Base-by-base conservation (phyloP, 1,140 invertebrate species). In the Drosophila serrata region DNA sequence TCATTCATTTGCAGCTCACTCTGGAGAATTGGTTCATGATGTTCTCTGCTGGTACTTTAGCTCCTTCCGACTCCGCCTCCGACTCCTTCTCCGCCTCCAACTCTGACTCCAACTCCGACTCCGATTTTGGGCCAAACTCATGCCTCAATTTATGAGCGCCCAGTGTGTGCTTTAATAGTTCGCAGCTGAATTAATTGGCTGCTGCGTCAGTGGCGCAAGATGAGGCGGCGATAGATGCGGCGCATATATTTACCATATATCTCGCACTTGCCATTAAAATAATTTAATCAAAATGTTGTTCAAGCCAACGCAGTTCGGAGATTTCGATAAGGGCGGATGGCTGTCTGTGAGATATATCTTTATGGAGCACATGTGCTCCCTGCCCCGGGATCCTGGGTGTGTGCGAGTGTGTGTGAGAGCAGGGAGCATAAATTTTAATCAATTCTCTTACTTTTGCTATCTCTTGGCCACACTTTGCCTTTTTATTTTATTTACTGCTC, bases 141-240 rank as follows among this genome's bases (percentile, higher is more conserved):
- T 58, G 80, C 77, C 75, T 76, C 84, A 84, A 88, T 88, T 88
- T 88, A 88, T 88, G 85, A 88, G 84, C 73, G 84, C 84, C 84
- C 85, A 82, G 84, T 88, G 84, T 88, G 84, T 88, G 84, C 84
- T 88, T 88, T 90, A 88, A 88, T 90, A 90, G 85, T 90, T 84
- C 80, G 72, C 84, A 87, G 81, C 74, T 90, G 84, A 88, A 88
- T 88, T 88, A 88, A 88, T 88, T 88, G 84, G 78, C 73, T 90
- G 70, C 78, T 68, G 80, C 48, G 65, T 48, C 56, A 40, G 57
- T 39, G 65, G 53, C 39, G 31, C 33, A 33, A 56, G 59, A 73
- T 65, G 65, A 45, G 63, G 45, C 40, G 51, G 53, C 51, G 46
- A 48, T 46, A 62, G 56, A 84, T 59, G 40, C 59, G 70, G 61